Conservation (phyloP, 2,888 invertebrate genomes). For the Exocentrus adspersus region DNA sequence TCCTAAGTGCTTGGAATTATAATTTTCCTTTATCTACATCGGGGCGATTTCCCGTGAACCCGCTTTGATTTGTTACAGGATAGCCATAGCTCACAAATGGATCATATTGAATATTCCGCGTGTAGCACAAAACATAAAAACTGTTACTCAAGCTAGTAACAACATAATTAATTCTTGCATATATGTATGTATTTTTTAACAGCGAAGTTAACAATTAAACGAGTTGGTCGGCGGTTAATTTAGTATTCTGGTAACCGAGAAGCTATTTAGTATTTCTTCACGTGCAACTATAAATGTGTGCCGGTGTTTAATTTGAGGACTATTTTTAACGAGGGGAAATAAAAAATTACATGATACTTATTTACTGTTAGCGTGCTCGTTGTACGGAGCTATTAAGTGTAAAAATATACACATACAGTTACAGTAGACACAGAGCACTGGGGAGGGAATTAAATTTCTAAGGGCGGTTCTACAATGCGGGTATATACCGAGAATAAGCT, state of each 20-base stretch:
- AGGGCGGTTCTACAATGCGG: no score
- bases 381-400: background rate
- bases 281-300: background rate
- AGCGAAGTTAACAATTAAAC: no score
- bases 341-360: background rate
- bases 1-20: background rate
- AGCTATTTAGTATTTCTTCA: background rate
- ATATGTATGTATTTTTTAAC: no score
- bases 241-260: background rate
- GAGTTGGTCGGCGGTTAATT: background rate
- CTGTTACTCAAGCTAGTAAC: no score
- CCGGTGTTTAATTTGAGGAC: background rate
- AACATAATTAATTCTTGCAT: no score
- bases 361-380: background rate
- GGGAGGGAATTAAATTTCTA: no score
- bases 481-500: no score
- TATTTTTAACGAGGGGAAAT: background rate
- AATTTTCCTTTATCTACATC: background rate
- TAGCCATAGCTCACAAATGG: no score
- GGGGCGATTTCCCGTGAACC: background rate
- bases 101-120: no score
- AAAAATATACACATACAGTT: background rate
- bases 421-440: no score
- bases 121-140: no score
- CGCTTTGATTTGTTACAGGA: background rate